Conservation (phyloP, 2,797 vertebrate species). For the Danio aesculapii region DNA sequence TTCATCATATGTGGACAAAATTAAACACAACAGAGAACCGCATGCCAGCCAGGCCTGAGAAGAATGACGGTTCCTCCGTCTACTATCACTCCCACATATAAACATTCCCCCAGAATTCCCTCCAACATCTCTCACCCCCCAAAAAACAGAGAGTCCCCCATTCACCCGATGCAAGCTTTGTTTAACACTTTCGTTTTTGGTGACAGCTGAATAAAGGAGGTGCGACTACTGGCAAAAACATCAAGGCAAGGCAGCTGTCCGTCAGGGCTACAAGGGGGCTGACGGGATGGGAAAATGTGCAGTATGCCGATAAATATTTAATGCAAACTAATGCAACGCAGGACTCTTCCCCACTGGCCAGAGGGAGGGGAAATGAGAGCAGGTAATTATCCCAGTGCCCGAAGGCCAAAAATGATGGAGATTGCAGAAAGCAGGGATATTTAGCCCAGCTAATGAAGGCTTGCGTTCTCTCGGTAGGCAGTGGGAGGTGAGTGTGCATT, state of each 20-base stretch:
- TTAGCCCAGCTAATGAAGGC: conserved; percentile 85
- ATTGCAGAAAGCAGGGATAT: conserved; percentile 84
- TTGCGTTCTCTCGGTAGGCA: conserved; percentile 63
- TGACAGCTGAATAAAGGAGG: conserved; percentile 70
- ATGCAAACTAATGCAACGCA: conserved; percentile 85
- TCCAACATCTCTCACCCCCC: conserved; percentile 70
- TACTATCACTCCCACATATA: conserved; percentile 65
- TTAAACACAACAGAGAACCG: conserved; percentile 36
- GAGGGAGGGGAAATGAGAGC: conserved; percentile 82
- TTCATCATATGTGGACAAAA: conserved; percentile 8
- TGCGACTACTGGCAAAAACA: conserved; percentile 70
- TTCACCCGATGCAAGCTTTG: conserved; percentile 70
- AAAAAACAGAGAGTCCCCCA: conserved; percentile 67
- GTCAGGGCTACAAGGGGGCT: conserved; percentile 75
- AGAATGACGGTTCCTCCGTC: conserved; percentile 45
- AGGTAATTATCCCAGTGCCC: conserved; percentile 85
- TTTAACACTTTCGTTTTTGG: conserved; percentile 62
- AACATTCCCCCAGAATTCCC: conserved; percentile 69
- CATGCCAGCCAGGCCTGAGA: conserved; percentile 64
- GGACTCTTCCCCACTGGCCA: conserved; percentile 82
- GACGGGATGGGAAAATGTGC: conserved; percentile 81
- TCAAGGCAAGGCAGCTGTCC: conserved; percentile 82
- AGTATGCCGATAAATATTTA: conserved; percentile 86
- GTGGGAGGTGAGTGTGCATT: conserved; percentile 58
- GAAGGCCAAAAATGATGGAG: conserved; percentile 84